Percentiles rank a stretch among this genome's conserved stretches.
These are phyloP conservation scores for Pteromalus puparum DNA, from an alignment of 1,140 invertebrate genomes.

Conservation along the genomic window DNA sequence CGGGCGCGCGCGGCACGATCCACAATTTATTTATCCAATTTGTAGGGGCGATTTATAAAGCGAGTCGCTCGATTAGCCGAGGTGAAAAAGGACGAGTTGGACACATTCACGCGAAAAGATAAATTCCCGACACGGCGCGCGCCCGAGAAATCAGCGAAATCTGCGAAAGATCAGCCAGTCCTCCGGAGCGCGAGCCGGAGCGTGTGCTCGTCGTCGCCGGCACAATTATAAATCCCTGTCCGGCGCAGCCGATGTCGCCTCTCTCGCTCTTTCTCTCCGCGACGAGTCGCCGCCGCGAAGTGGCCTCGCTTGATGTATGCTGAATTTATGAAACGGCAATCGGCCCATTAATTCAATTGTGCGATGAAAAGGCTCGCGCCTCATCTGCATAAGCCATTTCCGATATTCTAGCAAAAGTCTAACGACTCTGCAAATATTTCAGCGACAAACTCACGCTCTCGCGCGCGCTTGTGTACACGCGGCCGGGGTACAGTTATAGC, in stretches of 20 bases:
- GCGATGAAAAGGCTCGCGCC: background rate
- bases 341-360: slow-evolving; percentile 21
- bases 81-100: slow-evolving; percentile 7
- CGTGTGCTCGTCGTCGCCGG: background rate
- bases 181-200: no score
- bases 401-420: background rate
- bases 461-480: background rate
- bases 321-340: slow-evolving; percentile 23
- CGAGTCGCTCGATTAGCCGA: slow-evolving; percentile 33
- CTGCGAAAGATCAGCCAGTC: slow-evolving; percentile 25
- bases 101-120: slow-evolving; percentile 27
- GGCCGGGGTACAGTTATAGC: background rate
- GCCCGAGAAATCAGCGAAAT: slow-evolving; percentile 35
- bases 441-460: no score
- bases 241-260: background rate
- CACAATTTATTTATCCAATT: slow-evolving; percentile 46
- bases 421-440: background rate
- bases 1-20: slow-evolving; percentile 8
- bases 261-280: background rate
- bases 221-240: slow-evolving; percentile 21
- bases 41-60: slow-evolving; percentile 42
- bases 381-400: slow-evolving; percentile 23
- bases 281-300: background rate
- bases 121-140: slow-evolving; percentile 25
- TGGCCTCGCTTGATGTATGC: slow-evolving; percentile 23